Evolutionary conservation across 2,888 invertebrate species (phyloP).

Genomic region (Habroteleia sp.): DNA sequence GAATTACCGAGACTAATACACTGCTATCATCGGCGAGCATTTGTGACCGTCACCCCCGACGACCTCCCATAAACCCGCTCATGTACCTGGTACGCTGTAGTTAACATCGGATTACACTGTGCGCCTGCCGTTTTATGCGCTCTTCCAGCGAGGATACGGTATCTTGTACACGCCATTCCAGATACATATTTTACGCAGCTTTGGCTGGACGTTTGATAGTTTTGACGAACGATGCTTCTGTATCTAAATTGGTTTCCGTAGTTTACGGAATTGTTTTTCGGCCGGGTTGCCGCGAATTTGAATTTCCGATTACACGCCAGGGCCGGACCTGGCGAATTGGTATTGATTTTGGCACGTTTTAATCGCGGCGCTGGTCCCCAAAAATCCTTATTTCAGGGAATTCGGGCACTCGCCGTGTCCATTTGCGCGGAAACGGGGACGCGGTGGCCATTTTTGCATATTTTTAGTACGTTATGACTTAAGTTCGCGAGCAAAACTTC

Average conservation of each 20-base stretch:
- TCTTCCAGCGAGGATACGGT: constrained; percentile 28
- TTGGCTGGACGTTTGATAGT: constrained; percentile 14
- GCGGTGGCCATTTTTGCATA: too few relatives aligned
- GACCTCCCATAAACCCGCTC: constrained; percentile 22
- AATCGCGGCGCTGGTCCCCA: too few relatives aligned
- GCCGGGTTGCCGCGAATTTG: background rate
- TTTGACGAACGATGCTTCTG: constrained; percentile 22
- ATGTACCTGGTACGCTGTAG: constrained; percentile 24
- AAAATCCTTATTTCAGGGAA: too few relatives aligned
- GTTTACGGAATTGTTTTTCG: constrained; percentile 22
- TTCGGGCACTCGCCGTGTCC: too few relatives aligned
- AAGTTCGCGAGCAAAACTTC: too few relatives aligned
- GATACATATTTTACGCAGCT: constrained; percentile 24
- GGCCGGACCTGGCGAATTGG: too few relatives aligned
- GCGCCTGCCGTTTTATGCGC: constrained; percentile 2
- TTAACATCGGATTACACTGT: constrained; percentile 40
- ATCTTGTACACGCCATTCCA: constrained; percentile 26
- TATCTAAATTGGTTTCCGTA: constrained; percentile 29
- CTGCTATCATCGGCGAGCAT: constrained; percentile 60
- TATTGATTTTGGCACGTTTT: too few relatives aligned
- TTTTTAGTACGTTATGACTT: too few relatives aligned
- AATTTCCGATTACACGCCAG: constrained; percentile 10
- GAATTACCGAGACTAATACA: constrained; percentile 71
- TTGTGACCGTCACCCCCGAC: constrained; percentile 34
- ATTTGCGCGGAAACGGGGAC: too few relatives aligned